Evolutionary conservation across 1,140 invertebrate genomes (phyloP).

Genomic region (Fopius arisanus): DNA sequence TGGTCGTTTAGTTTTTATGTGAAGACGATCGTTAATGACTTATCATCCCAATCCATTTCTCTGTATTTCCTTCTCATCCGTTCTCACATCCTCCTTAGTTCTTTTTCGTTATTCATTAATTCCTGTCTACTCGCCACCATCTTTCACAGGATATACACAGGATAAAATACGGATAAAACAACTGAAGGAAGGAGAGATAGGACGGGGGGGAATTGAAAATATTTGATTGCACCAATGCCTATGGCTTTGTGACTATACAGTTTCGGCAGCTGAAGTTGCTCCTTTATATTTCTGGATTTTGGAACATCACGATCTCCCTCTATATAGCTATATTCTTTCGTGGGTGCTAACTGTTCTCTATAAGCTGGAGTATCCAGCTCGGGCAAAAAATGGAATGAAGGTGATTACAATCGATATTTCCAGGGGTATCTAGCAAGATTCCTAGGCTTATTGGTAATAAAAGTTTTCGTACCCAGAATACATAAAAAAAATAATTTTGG

Average conservation of each 20-base stretch:
- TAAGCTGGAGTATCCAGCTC: background rate
- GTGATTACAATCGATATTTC: background rate
- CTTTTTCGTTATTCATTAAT: background rate
- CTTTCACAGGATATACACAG: conserved; percentile 7
- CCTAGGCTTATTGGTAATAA: no score
- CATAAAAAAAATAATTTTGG: no score
- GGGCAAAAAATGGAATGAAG: conserved; percentile 1
- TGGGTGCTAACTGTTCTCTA: background rate
- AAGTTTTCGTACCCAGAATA: no score
- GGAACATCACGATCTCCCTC: background rate
- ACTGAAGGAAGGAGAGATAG: background rate
- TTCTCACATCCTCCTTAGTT: background rate
- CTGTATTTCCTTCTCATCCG: background rate
- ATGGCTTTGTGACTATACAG: background rate
- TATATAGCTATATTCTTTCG: background rate
- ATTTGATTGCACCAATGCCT: background rate
- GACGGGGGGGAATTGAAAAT: background rate
- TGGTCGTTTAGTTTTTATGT: no score
- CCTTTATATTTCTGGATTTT: background rate
- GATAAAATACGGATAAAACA: background rate
- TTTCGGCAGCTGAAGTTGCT: background rate
- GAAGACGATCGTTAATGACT: conserved; percentile 3
- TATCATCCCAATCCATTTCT: background rate
- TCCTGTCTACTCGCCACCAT: background rate
- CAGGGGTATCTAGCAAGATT: background rate